Evolutionary conservation across 2,113 vertebrate genomes (phyloP), one percentile per base, ranked within the genome.

Genomic region (Anguilla japonica): DNA sequence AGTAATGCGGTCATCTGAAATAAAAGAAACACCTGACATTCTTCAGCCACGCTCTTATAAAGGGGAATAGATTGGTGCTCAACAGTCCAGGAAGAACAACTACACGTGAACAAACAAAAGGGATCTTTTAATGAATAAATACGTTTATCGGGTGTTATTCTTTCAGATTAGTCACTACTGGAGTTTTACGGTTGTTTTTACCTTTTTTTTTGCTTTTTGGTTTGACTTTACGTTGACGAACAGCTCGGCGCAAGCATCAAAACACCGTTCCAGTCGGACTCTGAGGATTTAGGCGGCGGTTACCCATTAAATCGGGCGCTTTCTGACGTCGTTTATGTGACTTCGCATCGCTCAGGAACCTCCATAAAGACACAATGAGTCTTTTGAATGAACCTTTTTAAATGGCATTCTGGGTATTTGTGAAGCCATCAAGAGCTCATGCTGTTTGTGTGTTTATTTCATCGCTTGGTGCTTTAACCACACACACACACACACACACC

Each of bases 381-480:
- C 89, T 89, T 88, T 92, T 88, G 91, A 91, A 94, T 91, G 43
- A 91, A 90, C 90, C 81, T 56, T 57, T 90, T 90, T 93, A 86
- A 91, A 85, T 91, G 86, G 80, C 85, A 86, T 81, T 88, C 84
- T 79, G 83, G 80, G 82, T 86, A 90, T 88, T 83, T 86, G 89
- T 90, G 86, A 91, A 88, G 90, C 91, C 87, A 90, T 56, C 40
- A 79, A 80, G 56, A 9, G 26, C n/a, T 8, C 83, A 84, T 8
- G 22, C 63, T 75, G 78, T 67, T 85, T 82, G 20, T 53, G 7
- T 56, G 56, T 86, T 84, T 85, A 63, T 80, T 79, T 57, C 82
- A 16, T 57, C 81, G 81, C 79, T 90, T 5, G 39, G 15, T 39
- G 29, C 50, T 80, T 75, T n/a, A 22, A 79, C 81, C 71, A 82